Evolutionary conservation across 2,797 vertebrate species (phyloP).

Genomic region (Garrulus glandarius): DNA sequence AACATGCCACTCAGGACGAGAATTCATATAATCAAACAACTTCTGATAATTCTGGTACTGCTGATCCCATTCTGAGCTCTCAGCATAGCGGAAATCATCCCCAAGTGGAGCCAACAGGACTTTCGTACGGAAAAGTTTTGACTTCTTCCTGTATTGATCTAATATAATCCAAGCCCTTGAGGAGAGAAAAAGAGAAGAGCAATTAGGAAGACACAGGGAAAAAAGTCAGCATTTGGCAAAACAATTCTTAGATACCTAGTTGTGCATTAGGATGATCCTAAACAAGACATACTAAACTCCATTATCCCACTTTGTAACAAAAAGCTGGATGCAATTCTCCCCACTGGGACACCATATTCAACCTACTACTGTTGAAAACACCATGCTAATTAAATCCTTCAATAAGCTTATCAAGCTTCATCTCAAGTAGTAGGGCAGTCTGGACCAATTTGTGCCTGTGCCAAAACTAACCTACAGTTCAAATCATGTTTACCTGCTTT

Average conservation of each 20-base stretch:
- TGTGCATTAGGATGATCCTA: not conserved
- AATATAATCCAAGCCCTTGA: constrained; percentile 84
- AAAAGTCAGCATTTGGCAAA: not conserved
- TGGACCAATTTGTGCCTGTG: not conserved
- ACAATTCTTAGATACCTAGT: not conserved
- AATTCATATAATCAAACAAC: constrained; percentile 90
- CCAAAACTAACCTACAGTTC: not conserved
- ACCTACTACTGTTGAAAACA: not conserved
- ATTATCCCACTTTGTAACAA: not conserved
- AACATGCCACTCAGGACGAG: constrained; percentile 83
- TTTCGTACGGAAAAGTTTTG: constrained; percentile 86
- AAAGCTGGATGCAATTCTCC: not conserved
- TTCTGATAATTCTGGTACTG: constrained; percentile 92
- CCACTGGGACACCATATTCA: not conserved
- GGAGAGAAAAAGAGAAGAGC: not conserved
- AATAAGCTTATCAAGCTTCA: not conserved
- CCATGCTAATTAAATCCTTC: not conserved
- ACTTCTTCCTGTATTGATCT: constrained; percentile 95
- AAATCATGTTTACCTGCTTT: not conserved
- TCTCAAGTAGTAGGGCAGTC: not conserved
- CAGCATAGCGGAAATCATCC: constrained; percentile 89
- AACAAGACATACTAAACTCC: not conserved
- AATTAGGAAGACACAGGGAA: not conserved
- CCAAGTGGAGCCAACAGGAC: constrained; percentile 87
- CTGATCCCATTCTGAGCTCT: constrained; percentile 88